A percentile compares a stretch with the other conserved stretches of the same genome.
phyloP scores from a whole-genome alignment of 2,113 vertebrate species.

The Himantopus leucocephalus region DNA sequence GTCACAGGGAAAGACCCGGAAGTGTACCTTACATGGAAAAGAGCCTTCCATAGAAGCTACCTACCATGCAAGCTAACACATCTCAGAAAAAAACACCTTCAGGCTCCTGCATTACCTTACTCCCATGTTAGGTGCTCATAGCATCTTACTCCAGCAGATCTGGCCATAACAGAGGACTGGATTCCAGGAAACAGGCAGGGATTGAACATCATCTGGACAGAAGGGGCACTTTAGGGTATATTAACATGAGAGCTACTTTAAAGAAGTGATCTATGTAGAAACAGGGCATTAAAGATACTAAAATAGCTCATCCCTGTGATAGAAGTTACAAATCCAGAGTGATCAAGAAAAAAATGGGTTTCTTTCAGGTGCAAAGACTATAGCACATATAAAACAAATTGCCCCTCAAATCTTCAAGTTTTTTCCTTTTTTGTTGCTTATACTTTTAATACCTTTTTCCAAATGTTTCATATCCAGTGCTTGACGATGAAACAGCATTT shows the following conservation, averaged over 20 bases:
- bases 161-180: neutral
- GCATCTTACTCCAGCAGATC: neutral
- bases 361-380: neutral
- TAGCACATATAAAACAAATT: neutral
- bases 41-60: neutral
- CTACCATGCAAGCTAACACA: neutral
- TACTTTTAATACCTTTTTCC: neutral
- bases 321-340: neutral
- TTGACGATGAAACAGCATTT: neutral
- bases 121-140: neutral
- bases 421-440: neutral
- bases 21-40: neutral
- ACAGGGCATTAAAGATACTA: neutral
- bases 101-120: neutral
- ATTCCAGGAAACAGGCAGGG: neutral
- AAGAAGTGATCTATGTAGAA: neutral
- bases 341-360: neutral
- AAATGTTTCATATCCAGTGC: neutral
- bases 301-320: neutral
- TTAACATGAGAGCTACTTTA: neutral
- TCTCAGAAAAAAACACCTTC: neutral
- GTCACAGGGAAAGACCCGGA: neutral
- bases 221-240: neutral
- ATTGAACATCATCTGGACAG: neutral
- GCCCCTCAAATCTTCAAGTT: accelerated